Evolutionary conservation across 2,113 vertebrate genomes (phyloP), one percentile per base, ranked within the genome.

Genomic region (Ciconia boyciana): DNA sequence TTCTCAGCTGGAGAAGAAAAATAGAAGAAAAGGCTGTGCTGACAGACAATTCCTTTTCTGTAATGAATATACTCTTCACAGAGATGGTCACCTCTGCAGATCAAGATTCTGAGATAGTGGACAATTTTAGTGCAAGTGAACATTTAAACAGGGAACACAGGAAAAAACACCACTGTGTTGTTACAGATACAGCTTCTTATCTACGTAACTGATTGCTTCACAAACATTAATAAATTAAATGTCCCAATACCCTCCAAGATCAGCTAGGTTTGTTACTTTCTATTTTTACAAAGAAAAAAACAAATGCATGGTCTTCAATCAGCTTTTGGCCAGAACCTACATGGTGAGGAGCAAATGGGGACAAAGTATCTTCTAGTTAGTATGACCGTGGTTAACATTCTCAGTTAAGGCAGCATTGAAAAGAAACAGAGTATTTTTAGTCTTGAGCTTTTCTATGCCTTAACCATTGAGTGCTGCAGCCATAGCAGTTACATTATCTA

Each of bases 271-370:
- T 82, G 9, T n/a, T 44, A 43, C 6, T 62, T 71, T 60, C 43
- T 19, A 11, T 70, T 77, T 85, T 39, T 20, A 46, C 39, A 43
- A 57, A 58, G 9, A 10, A 8, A 54, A 81, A 81, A 90, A 64
- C 18, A 13, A 71, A 78, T 31, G 12, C 9, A 26, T 13, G 1
- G 3, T 77, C 16, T 85, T 39, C 21, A 58, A 7, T n/a, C 32
- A 71, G 46, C 8, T 78, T 89, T 51, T 71, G 41, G 28, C 16
- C 68, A 95, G 77, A 93, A 70, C 7, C 24, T 39, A 3, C 3
- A 3, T 5, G 14, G 7, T 62, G 16, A 79, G 13, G 7, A 70
- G 0, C 2, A 8, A 16, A 54, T 0, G 0, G 24, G 25, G 16
- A 54, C 14, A 44, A 90, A 85, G 26, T 39, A 21, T 2, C 16